Base-by-base conservation (phyloP, 2,113 vertebrate species). In the Erythrocercus mccallii region DNA sequence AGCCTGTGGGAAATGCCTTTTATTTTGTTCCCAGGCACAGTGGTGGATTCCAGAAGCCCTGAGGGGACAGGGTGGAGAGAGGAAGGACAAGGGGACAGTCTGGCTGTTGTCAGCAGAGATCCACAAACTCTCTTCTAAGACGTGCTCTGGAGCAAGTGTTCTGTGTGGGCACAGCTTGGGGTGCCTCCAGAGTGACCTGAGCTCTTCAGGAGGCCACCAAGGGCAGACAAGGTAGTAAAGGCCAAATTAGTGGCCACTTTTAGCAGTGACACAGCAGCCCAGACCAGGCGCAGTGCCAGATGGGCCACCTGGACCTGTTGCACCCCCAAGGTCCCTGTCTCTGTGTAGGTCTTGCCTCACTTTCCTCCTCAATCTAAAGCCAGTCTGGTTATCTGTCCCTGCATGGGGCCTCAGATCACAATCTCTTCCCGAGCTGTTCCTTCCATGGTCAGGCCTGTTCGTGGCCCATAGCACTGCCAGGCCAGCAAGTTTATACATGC, bases 401-500 rank as follows among this genome's bases (percentile, higher is more conserved):
- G 66, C 30, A 10, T 2, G 16, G 38, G 42, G 35, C 42, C 51
- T 86, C 72, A 65, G 53, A 88, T 37, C 86, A 35, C 48, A 50
- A 2, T n/a, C 35, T 66, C 21, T 35, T 54, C 72, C 81, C 1
- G 8, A 76, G 42, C 12, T 1, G 0, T 10, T 57, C 37, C 25
- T 15, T 12, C 53, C 72, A 8, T 15, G 50, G 44, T 44, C 51
- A 81, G 48, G n/a, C 54, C 20, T 14, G 15, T 31, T 66, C 3
- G 0, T 10, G 58, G 74, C 51, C 51, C 64, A 28, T 2, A 73
- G 90, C 80, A 25, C 25, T 56, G 35, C 66, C 28, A 64, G 81
- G 77, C 50, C 87, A 61, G 82, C 42, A 35, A 80, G 84, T 90
- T 94, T 70, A 57, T 60, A 90, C 33, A 42, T 6, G 35, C 42